Conservation (phyloP, 2,113 vertebrate genomes). For the Carollia perspicillata region DNA sequence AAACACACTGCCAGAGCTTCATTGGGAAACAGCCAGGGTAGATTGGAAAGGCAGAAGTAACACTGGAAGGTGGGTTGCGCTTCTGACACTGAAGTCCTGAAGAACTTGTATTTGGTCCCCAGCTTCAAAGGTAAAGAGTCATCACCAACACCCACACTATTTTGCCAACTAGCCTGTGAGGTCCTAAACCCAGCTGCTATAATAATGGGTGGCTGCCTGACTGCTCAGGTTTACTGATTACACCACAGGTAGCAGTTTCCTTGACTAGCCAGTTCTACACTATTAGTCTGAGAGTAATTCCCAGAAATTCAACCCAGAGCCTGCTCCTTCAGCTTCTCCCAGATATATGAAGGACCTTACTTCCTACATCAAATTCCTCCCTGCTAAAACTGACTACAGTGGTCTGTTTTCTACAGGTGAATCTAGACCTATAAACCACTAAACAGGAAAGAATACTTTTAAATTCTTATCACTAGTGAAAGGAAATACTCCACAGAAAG, state of each 20-base stretch:
- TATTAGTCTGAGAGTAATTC: constrained; percentile 12
- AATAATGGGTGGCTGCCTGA: not conserved
- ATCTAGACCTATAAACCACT: not conserved
- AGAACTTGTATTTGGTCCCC: not conserved
- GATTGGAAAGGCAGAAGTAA: not conserved
- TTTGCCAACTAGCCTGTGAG: not conserved
- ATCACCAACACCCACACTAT: not conserved
- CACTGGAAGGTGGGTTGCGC: not conserved
- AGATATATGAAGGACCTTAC: constrained; percentile 7
- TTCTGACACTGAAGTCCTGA: not conserved
- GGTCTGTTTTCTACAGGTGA: not conserved
- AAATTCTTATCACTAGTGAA: not conserved
- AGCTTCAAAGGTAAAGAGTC: not conserved
- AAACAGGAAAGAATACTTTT: not conserved
- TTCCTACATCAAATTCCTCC: not conserved
- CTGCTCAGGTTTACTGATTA: not conserved
- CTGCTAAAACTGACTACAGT: not conserved
- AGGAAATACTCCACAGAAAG: not conserved
- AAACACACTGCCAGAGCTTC: not conserved
- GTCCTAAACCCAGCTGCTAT: not conserved
- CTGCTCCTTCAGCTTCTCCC: not conserved
- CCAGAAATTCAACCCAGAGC: constrained; percentile 34
- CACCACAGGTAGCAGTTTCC: not conserved
- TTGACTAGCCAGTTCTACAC: not conserved
- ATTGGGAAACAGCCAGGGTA: not conserved